Percentiles rank a stretch among this genome's conserved stretches.
Evolutionary conservation across 2,888 invertebrate genomes (phyloP).

Genomic region (Drepana falcataria): DNA sequence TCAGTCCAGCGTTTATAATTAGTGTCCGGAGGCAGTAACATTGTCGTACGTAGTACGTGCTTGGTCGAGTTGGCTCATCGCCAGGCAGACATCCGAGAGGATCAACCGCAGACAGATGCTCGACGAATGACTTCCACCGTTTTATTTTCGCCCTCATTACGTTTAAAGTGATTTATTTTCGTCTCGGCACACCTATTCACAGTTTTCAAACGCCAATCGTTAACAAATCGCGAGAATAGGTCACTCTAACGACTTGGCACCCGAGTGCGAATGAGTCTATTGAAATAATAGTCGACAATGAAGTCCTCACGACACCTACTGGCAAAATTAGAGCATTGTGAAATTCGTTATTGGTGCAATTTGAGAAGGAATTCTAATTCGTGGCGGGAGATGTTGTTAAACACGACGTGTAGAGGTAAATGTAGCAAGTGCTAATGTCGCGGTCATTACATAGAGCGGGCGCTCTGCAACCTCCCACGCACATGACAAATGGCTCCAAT

Average conservation of each 20-base stretch:
- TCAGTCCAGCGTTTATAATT: constrained; percentile 34
- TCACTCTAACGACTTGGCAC: constrained; percentile 65
- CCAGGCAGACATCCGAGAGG: constrained; percentile 51
- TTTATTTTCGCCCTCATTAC: constrained; percentile 76
- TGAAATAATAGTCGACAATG: constrained; percentile 59
- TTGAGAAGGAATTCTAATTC: constrained; percentile 47
- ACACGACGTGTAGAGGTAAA: constrained; percentile 21
- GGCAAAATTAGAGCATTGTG: constrained; percentile 49
- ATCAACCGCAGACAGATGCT: constrained; percentile 58
- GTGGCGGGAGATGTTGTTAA: constrained; percentile 35
- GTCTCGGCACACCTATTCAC: constrained; percentile 48
- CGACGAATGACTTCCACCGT: constrained; percentile 63
- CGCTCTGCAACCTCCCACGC: constrained; percentile 32
- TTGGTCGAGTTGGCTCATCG: constrained; percentile 58
- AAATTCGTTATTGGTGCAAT: constrained; percentile 53
- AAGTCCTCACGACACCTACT: constrained; percentile 51
- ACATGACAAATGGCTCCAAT: constrained; percentile 41
- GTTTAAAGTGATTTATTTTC: constrained; percentile 71
- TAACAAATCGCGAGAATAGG: constrained; percentile 61
- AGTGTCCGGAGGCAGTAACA: constrained; percentile 41
- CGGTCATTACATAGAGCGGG: constrained; percentile 28
- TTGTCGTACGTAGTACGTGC: constrained; percentile 28
- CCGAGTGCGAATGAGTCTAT: constrained; percentile 43
- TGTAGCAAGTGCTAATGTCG: constrained; percentile 46
- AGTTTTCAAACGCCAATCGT: constrained; percentile 49